A percentile compares a stretch with the other conserved stretches of the same genome.
These are phyloP conservation scores for Eurytoma californica DNA, from an alignment of 2,888 invertebrate species.

Conservation along the genomic window DNA sequence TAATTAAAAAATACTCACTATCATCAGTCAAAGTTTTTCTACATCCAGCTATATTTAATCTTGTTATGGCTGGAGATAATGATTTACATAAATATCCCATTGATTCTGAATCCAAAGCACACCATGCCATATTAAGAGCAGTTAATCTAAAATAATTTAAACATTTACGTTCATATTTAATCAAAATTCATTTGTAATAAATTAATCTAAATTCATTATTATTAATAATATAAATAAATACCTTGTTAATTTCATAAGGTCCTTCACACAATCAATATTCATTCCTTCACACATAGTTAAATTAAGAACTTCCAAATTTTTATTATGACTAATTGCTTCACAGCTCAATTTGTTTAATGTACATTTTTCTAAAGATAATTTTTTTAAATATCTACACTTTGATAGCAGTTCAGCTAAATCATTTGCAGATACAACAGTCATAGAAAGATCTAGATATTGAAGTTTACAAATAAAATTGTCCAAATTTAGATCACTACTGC, in stretches of 20 bases:
- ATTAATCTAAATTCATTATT: not conserved
- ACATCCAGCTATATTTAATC: conserved; percentile 90
- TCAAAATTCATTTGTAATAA: not conserved
- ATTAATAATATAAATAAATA: conserved; percentile 66
- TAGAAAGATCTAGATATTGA: conserved; percentile 91
- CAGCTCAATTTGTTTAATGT: conserved; percentile 81
- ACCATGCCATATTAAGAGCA: conserved; percentile 91
- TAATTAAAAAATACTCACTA: conserved; percentile 76
- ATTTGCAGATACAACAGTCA: conserved; percentile 80
- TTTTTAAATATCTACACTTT: conserved; percentile 84
- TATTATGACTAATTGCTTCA: conserved; percentile 81
- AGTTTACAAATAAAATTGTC: conserved; percentile 78
- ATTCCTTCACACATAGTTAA: conserved; percentile 88
- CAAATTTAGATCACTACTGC: conserved; percentile 65
- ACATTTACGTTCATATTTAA: not conserved
- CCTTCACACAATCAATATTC: conserved; percentile 79
- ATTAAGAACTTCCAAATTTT: conserved; percentile 86
- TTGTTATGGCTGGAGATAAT: conserved; percentile 81
- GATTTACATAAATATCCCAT: conserved; percentile 79
- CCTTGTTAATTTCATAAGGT: conserved; percentile 76
- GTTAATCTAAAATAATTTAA: conserved; percentile 76
- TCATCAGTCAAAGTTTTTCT: conserved; percentile 84
- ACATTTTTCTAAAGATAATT: conserved; percentile 90
- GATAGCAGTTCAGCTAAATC: conserved; percentile 80
- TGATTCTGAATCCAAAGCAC: conserved; percentile 79